Evolutionary conservation across 1,140 invertebrate genomes (phyloP).

Genomic region (Lasioglossum baleicum): DNA sequence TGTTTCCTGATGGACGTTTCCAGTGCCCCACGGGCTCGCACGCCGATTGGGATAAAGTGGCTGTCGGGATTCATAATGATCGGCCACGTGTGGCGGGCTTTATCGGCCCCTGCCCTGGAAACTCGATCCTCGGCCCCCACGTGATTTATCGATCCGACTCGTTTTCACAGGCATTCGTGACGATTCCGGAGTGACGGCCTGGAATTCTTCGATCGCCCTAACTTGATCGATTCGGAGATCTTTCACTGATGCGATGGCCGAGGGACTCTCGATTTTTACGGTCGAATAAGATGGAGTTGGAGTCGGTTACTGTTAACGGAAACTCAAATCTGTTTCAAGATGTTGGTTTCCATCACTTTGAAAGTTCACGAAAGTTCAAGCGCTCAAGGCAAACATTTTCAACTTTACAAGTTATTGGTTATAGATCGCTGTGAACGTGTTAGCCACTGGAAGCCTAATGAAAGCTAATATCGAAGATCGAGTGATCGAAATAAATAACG

Average conservation of each 20-base stretch:
- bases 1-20: constrained; percentile 62
- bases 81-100: constrained; percentile 39
- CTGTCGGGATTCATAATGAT: constrained; percentile 61
- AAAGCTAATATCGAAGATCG: background rate
- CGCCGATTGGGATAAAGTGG: constrained; percentile 62
- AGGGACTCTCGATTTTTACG: no score
- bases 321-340: no score
- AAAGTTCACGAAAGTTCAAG: no score
- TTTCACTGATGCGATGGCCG: background rate
- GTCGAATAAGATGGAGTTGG: no score
- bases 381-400: no score
- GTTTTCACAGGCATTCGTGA: constrained; percentile 1
- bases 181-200: background rate
- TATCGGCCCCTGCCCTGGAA: constrained; percentile 49
- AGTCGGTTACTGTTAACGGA: no score
- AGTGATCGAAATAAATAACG: background rate
- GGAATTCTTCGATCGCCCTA: background rate
- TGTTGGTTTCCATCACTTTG: no score
- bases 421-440: no score
- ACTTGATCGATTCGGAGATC: background rate
- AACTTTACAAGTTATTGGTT: no score
- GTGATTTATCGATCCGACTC: constrained; percentile 50
- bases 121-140: constrained; percentile 27
- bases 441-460: no score
- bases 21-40: constrained; percentile 53